Base-by-base conservation (phyloP, 2,113 vertebrate species). In the Protomyctophum bolini region DNA sequence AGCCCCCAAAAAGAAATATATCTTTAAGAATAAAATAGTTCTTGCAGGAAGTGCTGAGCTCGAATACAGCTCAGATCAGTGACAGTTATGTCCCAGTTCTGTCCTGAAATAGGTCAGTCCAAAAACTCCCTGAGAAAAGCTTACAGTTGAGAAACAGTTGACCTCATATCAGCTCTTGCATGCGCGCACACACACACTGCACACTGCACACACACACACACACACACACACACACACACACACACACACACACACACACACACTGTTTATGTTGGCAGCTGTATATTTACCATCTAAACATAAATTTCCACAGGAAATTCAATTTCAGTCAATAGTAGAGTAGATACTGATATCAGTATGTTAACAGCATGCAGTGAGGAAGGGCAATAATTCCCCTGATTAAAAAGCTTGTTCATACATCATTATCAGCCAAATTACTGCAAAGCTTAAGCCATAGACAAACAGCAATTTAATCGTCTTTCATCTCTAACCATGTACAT, bases 91-190 rank as follows among this genome's bases (percentile, higher is more conserved):
- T 78, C 63, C 28, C 55, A 72, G 80, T 15, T 62, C 11, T 72
- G 78, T 67, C 69, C 81, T 73, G 79, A 89, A 86, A 59, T 84
- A 89, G 88, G 87, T 69, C 81, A 86, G 83, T 85, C 83, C 78
- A 70, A 75, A 83, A 86, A 85, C 79, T 70, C 50, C 63, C 45
- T 56, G 52, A 51, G 68, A 60, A 67, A 70, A 65, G 75, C 81
- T 63, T 9, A 28, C 65, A 72, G 21, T 21, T 21, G 21, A 21
- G 21, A 21, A 21, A 72, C 77, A 73, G 83, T 67, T 73, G 79
- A 41, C 33, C 33, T 75, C 61, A 47, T 75, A 72, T 60, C 59
- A 72, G 29, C 45, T 10, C 45, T 15, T n/a, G n/a, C 15, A 7
- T 51, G 8, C 9, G 41, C 48, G 54, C 48, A 21, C 66, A 47